A percentile compares a stretch with the other conserved stretches of the same genome.
Conservation (phyloP, 2,797 vertebrate species). For the Erpetoichthys calabaricus region DNA sequence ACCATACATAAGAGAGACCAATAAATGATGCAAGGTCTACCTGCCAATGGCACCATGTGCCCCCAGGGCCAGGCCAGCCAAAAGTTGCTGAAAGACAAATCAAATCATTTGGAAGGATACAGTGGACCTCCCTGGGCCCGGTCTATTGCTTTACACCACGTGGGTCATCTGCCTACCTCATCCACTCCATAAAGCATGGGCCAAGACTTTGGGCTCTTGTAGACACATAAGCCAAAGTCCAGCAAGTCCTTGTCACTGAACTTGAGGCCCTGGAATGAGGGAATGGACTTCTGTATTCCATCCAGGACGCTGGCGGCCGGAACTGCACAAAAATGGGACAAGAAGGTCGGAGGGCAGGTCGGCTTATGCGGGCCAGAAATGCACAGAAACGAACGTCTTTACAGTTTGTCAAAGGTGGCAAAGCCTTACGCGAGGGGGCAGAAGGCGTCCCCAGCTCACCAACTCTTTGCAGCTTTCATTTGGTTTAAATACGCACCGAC, state of each 20-base stretch:
- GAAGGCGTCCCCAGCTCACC: too few relatives aligned
- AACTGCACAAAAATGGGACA: conserved; percentile 43
- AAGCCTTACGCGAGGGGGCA: not conserved
- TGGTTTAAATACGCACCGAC: too few relatives aligned
- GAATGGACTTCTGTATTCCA: conserved; percentile 63
- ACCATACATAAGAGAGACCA: too few relatives aligned
- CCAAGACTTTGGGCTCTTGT: conserved; percentile 35
- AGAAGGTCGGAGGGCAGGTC: not conserved
- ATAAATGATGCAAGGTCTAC: conserved; percentile 23
- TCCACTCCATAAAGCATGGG: conserved; percentile 76
- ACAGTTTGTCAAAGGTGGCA: not conserved
- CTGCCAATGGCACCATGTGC: conserved; percentile 52
- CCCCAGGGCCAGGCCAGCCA: conserved; percentile 42
- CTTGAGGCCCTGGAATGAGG: conserved; percentile 79
- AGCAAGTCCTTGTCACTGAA: conserved; percentile 70
- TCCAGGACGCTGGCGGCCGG: conserved; percentile 58
- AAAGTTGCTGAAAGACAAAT: conserved; percentile 38
- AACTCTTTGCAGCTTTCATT: too few relatives aligned
- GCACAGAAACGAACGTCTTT: not conserved
- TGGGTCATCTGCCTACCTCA: conserved; percentile 52
- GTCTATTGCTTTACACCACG: not conserved
- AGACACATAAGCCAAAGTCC: conserved; percentile 74
- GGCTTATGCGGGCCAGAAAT: not conserved
- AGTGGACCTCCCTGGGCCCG: too few relatives aligned
- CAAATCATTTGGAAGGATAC: not conserved